Evolutionary conservation across 1,140 invertebrate genomes (phyloP).

Genomic region (Bombus superbus): DNA sequence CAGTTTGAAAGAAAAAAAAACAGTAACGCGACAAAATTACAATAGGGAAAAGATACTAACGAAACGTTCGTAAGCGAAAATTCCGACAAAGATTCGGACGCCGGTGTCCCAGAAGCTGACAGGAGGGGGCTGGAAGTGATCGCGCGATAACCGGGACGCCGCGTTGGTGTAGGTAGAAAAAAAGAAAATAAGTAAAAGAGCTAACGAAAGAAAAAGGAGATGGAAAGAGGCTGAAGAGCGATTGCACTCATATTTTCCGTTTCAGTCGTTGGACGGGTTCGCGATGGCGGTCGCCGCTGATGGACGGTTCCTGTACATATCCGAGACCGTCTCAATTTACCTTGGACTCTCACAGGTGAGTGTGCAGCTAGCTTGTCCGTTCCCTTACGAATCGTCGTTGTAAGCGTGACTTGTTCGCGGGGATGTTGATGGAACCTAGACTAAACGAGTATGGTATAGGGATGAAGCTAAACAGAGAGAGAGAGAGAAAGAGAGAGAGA

Average conservation of each 20-base stretch:
- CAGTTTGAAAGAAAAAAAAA: not conserved
- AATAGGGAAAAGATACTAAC: not conserved
- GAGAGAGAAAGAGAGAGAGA: slow-evolving; percentile 24
- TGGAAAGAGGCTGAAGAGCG: not conserved
- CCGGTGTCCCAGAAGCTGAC: not conserved
- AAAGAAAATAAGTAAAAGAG: not conserved
- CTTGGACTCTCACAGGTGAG: slow-evolving; percentile 98
- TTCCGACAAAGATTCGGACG: not conserved
- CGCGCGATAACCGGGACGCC: not conserved
- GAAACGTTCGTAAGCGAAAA: not conserved
- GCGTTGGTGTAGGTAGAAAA: not conserved
- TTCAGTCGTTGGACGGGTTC: slow-evolving; percentile 97
- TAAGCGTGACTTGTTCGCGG: slow-evolving; percentile 45
- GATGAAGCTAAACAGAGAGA: slow-evolving; percentile 35
- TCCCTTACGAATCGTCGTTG: slow-evolving; percentile 21
- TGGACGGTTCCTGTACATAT: slow-evolving; percentile 98
- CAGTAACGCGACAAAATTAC: not conserved
- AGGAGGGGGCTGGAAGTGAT: not conserved
- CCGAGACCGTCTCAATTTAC: slow-evolving; percentile 99
- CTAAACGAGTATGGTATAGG: not conserved
- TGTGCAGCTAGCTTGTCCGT: slow-evolving; percentile 47
- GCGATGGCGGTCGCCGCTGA: slow-evolving; percentile 96
- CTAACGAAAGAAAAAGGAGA: not conserved
- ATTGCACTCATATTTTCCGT: slow-evolving; percentile 74
- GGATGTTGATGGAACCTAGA: slow-evolving; percentile 42